Percentiles rank a stretch among this genome's conserved stretches.
phyloP scores from a whole-genome alignment of 2,797 vertebrate species.

The Anguilla pacifica region DNA sequence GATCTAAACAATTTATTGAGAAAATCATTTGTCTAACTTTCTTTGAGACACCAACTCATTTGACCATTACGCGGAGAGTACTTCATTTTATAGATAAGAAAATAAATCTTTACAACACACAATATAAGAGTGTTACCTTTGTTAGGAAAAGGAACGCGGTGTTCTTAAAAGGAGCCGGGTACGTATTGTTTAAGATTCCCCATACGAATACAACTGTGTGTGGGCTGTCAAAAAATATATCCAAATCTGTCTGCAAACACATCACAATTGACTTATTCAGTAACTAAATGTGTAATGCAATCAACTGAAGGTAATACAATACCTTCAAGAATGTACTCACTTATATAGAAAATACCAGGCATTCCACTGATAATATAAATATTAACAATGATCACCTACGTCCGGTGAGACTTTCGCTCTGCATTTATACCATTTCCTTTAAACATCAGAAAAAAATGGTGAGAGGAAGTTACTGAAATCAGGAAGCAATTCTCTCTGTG shows the following conservation, averaged over 20 bases:
- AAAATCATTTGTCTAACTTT: not conserved
- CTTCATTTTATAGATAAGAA: not conserved
- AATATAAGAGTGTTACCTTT: not conserved
- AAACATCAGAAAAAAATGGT: not conserved
- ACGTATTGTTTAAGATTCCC: not conserved
- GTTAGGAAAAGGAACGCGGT: not conserved
- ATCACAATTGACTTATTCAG: not conserved
- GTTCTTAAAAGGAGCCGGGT: not conserved
- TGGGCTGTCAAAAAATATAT: not conserved
- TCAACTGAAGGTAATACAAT: not conserved
- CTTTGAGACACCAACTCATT: not conserved
- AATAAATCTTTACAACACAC: not conserved
- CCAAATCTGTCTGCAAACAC: not conserved
- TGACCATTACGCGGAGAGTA: not conserved
- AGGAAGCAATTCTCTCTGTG: conserved; percentile 46
- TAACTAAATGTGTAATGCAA: not conserved
- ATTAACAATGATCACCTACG: not conserved
- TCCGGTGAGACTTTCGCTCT: not conserved
- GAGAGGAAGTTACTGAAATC: conserved; percentile 38
- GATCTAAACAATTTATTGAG: not conserved
- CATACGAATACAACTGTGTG: not conserved
- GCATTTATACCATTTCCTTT: conserved; percentile 33
- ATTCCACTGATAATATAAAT: not conserved
- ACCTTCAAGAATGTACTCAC: not conserved
- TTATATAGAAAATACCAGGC: not conserved